phyloP scores from a whole-genome alignment of 2,888 invertebrate species.

The Xestia sexstrigata region DNA sequence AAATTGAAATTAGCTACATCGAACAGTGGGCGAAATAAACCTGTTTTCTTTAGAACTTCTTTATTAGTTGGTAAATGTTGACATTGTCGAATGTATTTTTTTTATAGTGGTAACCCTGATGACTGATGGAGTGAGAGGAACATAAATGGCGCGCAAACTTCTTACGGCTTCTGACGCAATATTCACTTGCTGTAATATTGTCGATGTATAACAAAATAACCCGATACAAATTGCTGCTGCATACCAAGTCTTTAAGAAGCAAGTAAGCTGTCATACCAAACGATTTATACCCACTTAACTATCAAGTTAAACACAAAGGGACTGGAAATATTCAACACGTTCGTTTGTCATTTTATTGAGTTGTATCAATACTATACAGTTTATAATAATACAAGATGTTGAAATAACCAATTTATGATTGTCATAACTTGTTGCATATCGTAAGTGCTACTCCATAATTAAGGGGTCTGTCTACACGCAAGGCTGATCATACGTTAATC shows the following conservation, averaged over 20 bases:
- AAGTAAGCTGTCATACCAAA: slow-evolving; percentile 73
- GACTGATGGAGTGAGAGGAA: slow-evolving; percentile 81
- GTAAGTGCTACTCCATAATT: slow-evolving; percentile 47
- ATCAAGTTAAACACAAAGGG: slow-evolving; percentile 60
- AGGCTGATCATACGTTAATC: slow-evolving; percentile 55
- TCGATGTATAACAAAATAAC: slow-evolving; percentile 79
- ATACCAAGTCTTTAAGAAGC: slow-evolving; percentile 77
- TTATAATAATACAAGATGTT: slow-evolving; percentile 34
- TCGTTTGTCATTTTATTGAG: slow-evolving; percentile 38
- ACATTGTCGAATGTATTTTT: slow-evolving; percentile 34
- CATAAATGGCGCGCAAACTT: slow-evolving; percentile 67
- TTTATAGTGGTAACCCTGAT: slow-evolving; percentile 73
- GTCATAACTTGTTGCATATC: slow-evolving; percentile 48
- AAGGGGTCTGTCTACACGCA: slow-evolving; percentile 55
- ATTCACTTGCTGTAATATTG: slow-evolving; percentile 73
- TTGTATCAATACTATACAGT: slow-evolving; percentile 36
- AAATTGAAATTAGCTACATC: slow-evolving; percentile 55
- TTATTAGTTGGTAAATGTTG: slow-evolving; percentile 47
- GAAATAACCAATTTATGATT: slow-evolving; percentile 57
- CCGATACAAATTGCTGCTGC: slow-evolving; percentile 76
- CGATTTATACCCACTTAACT: slow-evolving; percentile 64
- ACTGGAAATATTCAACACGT: slow-evolving; percentile 44
- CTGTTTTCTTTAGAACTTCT: slow-evolving; percentile 50
- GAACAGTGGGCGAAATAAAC: slow-evolving; percentile 53
- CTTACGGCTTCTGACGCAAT: slow-evolving; percentile 82